Evolutionary conservation across 2,113 vertebrate species (phyloP).

Genomic region (Petrocephalus microphthalmus): DNA sequence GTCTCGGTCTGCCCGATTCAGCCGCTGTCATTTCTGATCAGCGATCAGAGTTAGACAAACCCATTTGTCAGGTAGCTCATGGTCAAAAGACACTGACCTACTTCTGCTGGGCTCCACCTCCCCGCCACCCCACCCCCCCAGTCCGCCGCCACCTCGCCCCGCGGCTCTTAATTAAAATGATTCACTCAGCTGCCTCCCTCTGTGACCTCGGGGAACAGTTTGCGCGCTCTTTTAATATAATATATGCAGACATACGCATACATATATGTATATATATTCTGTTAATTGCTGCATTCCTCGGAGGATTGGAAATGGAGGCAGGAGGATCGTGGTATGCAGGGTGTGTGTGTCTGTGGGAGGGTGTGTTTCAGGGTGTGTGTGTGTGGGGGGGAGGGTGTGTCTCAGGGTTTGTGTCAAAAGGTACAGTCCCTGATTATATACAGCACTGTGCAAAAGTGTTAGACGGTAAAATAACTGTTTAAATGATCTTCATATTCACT

Average conservation of each 20-base stretch:
- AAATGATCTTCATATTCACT: neutral
- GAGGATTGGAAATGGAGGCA: neutral
- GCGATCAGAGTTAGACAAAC: constrained; percentile 18
- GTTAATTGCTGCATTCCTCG: neutral
- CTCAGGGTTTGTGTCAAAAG: neutral
- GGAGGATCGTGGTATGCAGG: neutral
- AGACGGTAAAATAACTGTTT: too few relatives aligned
- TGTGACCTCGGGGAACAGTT: neutral
- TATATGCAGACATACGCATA: neutral
- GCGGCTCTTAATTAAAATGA: constrained; percentile 20
- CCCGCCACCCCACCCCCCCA: neutral
- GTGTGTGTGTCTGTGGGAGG: neutral
- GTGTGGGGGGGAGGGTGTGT: neutral
- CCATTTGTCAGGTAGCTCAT: constrained; percentile 24
- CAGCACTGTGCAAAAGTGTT: neutral
- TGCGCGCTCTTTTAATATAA: neutral
- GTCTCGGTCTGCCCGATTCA: neutral
- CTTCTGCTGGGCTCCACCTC: neutral
- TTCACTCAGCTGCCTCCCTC: neutral
- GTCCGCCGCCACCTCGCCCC: neutral
- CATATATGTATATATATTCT: neutral
- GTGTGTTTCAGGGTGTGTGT: neutral
- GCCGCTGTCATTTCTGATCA: constrained; percentile 12
- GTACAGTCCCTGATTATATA: neutral
- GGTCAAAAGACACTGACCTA: constrained; percentile 19